These are phyloP conservation scores for Eonycteris spelaea DNA, from an alignment of 2,113 vertebrate species.

Conservation along the genomic window DNA sequence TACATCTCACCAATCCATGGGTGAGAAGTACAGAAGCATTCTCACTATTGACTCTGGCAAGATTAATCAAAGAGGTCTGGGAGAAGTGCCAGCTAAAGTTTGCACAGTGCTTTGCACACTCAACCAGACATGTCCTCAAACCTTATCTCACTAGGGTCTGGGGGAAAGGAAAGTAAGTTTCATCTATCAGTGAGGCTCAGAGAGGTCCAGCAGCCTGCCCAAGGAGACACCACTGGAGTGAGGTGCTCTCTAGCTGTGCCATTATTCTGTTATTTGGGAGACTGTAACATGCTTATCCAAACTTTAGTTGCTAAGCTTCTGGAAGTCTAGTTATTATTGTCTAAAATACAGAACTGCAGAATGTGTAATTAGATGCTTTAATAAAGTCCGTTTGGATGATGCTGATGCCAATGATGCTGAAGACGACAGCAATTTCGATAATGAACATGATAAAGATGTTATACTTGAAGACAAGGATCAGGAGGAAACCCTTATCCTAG, in stretches of 20 bases:
- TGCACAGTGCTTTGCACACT: neutral
- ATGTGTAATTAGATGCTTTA: constrained; percentile 61
- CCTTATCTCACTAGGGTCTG: neutral
- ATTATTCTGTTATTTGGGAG: constrained; percentile 25
- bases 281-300: neutral
- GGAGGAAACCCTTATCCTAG: neutral
- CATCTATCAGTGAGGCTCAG: neutral
- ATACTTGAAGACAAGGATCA: neutral
- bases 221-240: neutral
- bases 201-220: neutral
- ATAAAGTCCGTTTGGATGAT: constrained; percentile 50
- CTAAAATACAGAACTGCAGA: constrained; percentile 58
- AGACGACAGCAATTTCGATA: constrained; percentile 16
- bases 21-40: neutral
- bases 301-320: constrained; percentile 46
- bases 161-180: neutral
- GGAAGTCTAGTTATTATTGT: constrained; percentile 59
- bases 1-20: neutral
- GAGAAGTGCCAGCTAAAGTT: neutral
- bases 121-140: neutral
- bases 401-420: neutral
- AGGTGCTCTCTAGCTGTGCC: neutral
- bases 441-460: neutral
- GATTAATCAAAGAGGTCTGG: neutral
- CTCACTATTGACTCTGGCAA: neutral